Conservation (phyloP, 2,888 invertebrate genomes). For the Yponomeuta malinellus region DNA sequence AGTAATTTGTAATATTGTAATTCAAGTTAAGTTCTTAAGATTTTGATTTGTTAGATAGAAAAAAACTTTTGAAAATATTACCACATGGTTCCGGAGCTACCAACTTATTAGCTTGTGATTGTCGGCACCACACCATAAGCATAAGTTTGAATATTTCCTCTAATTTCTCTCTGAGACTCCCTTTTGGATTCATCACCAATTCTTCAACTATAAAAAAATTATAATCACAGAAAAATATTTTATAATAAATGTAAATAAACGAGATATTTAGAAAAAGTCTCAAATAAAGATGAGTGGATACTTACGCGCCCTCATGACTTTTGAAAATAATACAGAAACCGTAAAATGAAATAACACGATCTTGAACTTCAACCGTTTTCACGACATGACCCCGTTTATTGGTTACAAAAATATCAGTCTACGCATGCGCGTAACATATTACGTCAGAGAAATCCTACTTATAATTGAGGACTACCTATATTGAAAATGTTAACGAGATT, state of each 20-base stretch:
- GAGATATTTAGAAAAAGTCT: not conserved
- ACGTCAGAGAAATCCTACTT: slow-evolving; percentile 33
- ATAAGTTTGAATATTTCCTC: slow-evolving; percentile 88
- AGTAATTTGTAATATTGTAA: too few species aligned
- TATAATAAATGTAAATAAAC: slow-evolving; percentile 12
- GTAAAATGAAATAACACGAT: slow-evolving; percentile 21
- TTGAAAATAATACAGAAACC: slow-evolving; percentile 20
- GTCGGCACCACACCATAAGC: slow-evolving; percentile 88
- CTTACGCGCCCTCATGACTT: slow-evolving; percentile 61
- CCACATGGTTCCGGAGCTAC: slow-evolving; percentile 77
- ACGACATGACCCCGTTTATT: slow-evolving; percentile 27
- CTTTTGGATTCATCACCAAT: slow-evolving; percentile 49
- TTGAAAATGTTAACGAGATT: not conserved
- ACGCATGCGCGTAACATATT: slow-evolving; percentile 36
- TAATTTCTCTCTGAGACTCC: slow-evolving; percentile 74
- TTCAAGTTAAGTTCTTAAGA: not conserved
- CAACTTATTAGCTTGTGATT: slow-evolving; percentile 81
- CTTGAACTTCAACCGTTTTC: slow-evolving; percentile 32
- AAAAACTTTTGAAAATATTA: slow-evolving; percentile 35
- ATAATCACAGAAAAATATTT: slow-evolving; percentile 16
- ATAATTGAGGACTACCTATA: not conserved
- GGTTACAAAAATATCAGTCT: slow-evolving; percentile 28
- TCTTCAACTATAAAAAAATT: slow-evolving; percentile 53
- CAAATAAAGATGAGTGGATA: slow-evolving; percentile 23
- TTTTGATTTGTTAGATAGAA: not conserved